Evolutionary conservation across 2,888 invertebrate species (phyloP), one percentile per base, ranked within the genome.

Genomic region (Eustalomyia histrio): DNA sequence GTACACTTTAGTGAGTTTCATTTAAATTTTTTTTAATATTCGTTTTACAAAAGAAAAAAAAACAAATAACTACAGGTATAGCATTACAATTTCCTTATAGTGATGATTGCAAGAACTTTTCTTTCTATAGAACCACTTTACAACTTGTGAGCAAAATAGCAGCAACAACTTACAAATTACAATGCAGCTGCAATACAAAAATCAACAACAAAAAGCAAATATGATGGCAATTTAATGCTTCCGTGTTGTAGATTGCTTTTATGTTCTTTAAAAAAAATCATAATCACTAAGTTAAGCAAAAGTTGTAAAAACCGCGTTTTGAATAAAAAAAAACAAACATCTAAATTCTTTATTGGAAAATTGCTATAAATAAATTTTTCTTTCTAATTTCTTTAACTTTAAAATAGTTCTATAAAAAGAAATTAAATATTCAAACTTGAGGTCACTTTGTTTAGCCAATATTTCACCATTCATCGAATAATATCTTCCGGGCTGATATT

Each of bases 1-100:
- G 43, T n/a, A 47, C 43, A 47, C 43, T 47, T 47, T 47, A 47
- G 16, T 47, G 43, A 47, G 43, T 47, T 47, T 47, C 43, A 47
- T 47, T 47, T 47, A 12, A 47, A 47, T 47, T 47, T 47, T n/a
- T 47, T 47, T 47, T 47, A 39, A 39, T 39, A 12, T 39, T 39
- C 39, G 12, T 39, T 39, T 39, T 39, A 39, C 14, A 39, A 39
- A 39, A 39, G 1, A 39, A 39, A 39, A 39, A 12, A 39, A n/a
- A n/a, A n/a, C n/a, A n/a, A n/a, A n/a, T n/a, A n/a, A 39, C 39
- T 39, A 39, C 39, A 39, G 39, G 39, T 39, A 39, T 14, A 39
- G 12, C 39, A 39, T 39, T 39, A 39, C 39, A 39, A 39, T 39
- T 39, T 39, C 39, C 39, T 39, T 4, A 39, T 12, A 12, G 12